Base-by-base conservation (phyloP, 2,888 invertebrate species). In the Capitulum mitella region DNA sequence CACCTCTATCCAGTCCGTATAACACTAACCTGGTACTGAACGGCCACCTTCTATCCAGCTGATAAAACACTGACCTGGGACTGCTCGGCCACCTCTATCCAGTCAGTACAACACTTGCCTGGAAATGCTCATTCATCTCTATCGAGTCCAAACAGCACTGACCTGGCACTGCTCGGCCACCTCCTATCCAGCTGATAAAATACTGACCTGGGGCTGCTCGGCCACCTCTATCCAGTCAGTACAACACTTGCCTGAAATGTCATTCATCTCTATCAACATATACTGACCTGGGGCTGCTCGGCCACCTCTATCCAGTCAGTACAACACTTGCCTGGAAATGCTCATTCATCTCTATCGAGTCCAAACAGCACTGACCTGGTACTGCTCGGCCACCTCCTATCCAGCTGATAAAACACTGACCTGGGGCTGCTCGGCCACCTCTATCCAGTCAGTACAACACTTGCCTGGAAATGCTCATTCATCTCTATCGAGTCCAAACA, bases 301-400 rank as follows among this genome's bases (percentile, higher is more conserved):
- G 87, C 86, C 29, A 87, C 86, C 81, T 86, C 86, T 48, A 87
- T 85, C 87, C 87, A 87, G 82, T 87, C 87, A 6, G 87, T 85
- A 43, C 43, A 8, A 12, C 5, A 43, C 22, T 51, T 16, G 51
- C n/a, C n/a, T n/a, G n/a, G n/a, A 19, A 19, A 16, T 19, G 51
- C 22, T 51, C 51, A 51, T 16, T 22, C 8, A 87, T 86, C 81
- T 86, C 86, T 48, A 87, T 85, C 87, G 87, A 87, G 82, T 87
- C 87, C 5, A 87, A 85, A n/a, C 43, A 12, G 22, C 22, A 22
- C 22, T 51, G 51, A 19, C 51, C 51, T 51, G 51, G 51, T 51
- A 19, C 51, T 19, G 22, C 22, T 51, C 51, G 22, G 51, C 22
- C 51, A 12, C 43, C 43, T 43, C 43, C 12, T n/a, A n/a, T n/a